These are phyloP conservation scores for Caloenas nicobarica DNA, from an alignment of 2,113 vertebrate genomes.

Conservation along the genomic window DNA sequence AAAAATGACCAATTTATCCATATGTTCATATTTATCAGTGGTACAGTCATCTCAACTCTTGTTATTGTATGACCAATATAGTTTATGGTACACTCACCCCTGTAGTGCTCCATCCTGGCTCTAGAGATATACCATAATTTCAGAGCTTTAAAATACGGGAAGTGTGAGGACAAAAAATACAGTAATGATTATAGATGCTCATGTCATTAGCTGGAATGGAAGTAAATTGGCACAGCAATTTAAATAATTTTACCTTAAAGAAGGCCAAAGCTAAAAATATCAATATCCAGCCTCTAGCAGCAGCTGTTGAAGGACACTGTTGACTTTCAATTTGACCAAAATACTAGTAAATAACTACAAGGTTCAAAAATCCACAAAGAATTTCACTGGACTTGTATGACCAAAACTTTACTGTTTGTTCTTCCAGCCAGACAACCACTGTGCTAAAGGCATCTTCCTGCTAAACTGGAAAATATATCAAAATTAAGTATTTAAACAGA, in stretches of 20 bases:
- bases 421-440: background rate
- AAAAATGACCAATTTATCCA: background rate
- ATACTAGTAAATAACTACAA: background rate
- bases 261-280: background rate
- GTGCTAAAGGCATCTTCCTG: background rate
- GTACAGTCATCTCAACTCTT: background rate
- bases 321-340: background rate
- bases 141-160: background rate
- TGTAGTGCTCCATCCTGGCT: background rate
- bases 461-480: background rate
- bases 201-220: background rate
- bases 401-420: background rate
- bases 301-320: background rate
- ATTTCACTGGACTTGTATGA: background rate
- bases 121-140: background rate
- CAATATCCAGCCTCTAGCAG: background rate
- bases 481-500: background rate
- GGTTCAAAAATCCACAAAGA: background rate
- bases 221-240: background rate
- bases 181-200: background rate
- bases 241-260: background rate
- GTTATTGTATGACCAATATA: background rate
- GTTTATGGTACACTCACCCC: background rate
- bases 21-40: background rate
- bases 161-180: background rate